Base-by-base conservation (phyloP, 2,113 vertebrate genomes). In the Myotis davidii region DNA sequence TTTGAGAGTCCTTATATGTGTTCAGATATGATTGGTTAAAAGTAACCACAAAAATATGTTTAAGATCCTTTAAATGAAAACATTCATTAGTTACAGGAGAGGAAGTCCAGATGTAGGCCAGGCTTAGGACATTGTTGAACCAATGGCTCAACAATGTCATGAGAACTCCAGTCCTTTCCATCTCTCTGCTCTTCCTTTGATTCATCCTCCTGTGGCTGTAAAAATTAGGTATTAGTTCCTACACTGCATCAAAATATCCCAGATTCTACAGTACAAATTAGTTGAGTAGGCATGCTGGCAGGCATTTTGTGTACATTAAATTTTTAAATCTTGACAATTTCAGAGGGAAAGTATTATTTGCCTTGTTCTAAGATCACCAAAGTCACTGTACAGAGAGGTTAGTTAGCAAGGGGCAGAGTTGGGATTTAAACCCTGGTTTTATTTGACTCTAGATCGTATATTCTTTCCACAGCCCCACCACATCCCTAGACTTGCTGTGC, bases 381-480 rank as follows among this genome's bases (percentile, higher is more conserved):
- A 81, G 42, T 64, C 29, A 10, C 20, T 29, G 9, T n/a, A 37
- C 16, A 76, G 23, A 81, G 16, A 94, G 39, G 2, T 48, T 50
- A 91, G 7, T 78, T 86, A 91, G 6, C 9, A 61, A 78, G n/a
- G 12, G 20, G 9, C 5, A 78, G 39, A 85, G 6, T 3, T 64
- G 27, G 9, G 9, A 79, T 76, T 87, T 91, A 34, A 97, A 95
- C 17, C 5, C 59, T 90, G 39, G n/a, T 37, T 83, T 78, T 70
- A 85, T 59, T 50, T 70, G 4, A 69, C 9, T 88, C 27, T 34
- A 45, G n/a, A 32, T 54, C 8, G 18, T 16, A 13, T 7, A 9
- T 18, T 72, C 21, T 92, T 77, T 77, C 45, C 45, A 42, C 6
- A 87, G 20, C 3, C 54, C 18, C 21, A 13, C 56, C 37, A 85